These are phyloP conservation scores for Dolomedes plantarius DNA, from an alignment of 2,888 invertebrate genomes.

Conservation along the genomic window DNA sequence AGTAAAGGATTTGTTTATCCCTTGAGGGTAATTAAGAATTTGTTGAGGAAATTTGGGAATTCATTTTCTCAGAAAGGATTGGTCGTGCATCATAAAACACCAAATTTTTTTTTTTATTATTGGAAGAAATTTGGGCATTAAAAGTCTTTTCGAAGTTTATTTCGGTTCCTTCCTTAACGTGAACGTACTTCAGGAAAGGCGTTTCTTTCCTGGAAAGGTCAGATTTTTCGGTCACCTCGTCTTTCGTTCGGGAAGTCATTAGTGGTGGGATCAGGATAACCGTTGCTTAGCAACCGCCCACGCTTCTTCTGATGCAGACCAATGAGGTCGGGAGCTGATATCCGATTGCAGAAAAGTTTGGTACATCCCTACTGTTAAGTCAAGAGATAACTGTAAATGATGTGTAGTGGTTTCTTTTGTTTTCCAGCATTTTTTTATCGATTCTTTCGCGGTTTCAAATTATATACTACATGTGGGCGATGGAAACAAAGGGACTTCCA, in stretches of 20 bases:
- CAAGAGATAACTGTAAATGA: not conserved
- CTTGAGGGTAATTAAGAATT: no score
- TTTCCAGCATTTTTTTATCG: not conserved
- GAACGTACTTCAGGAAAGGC: not conserved
- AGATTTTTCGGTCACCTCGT: not conserved
- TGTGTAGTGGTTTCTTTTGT: not conserved
- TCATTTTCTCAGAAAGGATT: no score
- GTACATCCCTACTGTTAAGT: not conserved
- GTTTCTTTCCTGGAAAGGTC: not conserved
- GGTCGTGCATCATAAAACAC: no score
- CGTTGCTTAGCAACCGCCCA: conserved; percentile 7
- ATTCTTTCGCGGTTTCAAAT: no score
- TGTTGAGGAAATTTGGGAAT: no score
- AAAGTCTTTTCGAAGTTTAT: no score
- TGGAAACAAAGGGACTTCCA: no score
- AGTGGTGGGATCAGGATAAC: not conserved
- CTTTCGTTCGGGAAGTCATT: conserved; percentile 9
- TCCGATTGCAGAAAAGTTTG: conserved; percentile 9
- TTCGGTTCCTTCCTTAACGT: not conserved
- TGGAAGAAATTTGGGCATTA: no score
- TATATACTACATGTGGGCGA: no score
- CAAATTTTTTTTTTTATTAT: no score
- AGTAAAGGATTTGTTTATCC: no score
- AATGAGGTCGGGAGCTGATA: not conserved
- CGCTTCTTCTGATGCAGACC: not conserved